Evolutionary conservation across 1,140 invertebrate genomes (phyloP), one percentile per base, ranked within the genome.

Genomic region (Drepana arcuata): DNA sequence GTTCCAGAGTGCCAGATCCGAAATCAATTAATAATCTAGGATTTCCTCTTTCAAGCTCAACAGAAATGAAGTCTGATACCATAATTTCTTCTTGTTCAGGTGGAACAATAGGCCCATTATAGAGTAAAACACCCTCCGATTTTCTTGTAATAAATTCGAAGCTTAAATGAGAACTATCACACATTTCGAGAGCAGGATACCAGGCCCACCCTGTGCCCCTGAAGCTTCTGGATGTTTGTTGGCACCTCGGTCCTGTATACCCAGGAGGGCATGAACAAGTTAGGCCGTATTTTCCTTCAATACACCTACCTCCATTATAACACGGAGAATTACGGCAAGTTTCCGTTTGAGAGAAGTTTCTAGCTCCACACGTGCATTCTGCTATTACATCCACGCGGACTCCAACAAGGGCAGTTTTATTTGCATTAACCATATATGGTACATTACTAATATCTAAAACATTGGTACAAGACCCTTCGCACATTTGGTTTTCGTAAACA

Each of bases 351-450:
- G 89, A 92, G 66, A 97, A 97, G 71, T 97, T 97, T 28, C 95
- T 84, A 0, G 94, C 94, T 2, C 93, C 93, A 61, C 95, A 97
- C 7, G 93, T 95, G 64, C 95, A 98, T 62, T 96, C 93, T 0
- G 94, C 92, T 51, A 95, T 86, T 0, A 96, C 92, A 63, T 94
- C 92, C 2, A 96, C 93, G 40, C 93, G 85, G 0, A 99, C 95
- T 12, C 96, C 95, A 12, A 99, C 95, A 14, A 99, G 83, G 0
- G 96, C 92, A 0, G 96, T 98, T 80, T 94, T 95, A 65, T 99
- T 99, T 5, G 97, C 93, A 83, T 99, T 98, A 0, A 99, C 95
- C 89, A 97, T 93, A 49, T 96, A 95, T 0, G 96, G 96, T 35
- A 95, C 80, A 42, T 90, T 89, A 71, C 92, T 95, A 32, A 97